Evolutionary conservation across 2,888 invertebrate species (phyloP).

Genomic region (Philonicus albiceps): DNA sequence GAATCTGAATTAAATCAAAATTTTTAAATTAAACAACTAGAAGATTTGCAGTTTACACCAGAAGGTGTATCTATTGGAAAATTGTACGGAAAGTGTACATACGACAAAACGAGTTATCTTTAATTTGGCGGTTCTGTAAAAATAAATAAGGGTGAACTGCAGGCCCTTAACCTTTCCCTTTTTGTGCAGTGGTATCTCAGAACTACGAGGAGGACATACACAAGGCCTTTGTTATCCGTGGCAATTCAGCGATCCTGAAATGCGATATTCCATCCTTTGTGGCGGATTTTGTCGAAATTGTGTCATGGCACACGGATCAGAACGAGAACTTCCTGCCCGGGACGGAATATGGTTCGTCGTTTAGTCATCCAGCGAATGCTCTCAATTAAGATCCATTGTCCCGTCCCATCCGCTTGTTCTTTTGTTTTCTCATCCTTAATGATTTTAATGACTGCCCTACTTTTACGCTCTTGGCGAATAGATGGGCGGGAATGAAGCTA

Average conservation of each 20-base stretch:
- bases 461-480: neutral
- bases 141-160: neutral
- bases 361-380: neutral
- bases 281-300: conserved; percentile 87
- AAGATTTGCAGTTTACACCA: too few relatives aligned
- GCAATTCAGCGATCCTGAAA: conserved; percentile 87
- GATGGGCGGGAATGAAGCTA: neutral
- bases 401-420: neutral
- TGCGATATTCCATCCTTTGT: conserved; percentile 93
- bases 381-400: neutral
- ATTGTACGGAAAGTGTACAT: too few relatives aligned
- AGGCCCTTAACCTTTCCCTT: neutral
- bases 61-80: too few relatives aligned
- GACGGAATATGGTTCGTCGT: conserved; percentile 62
- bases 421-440: neutral
- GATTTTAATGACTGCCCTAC: neutral
- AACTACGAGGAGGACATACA: conserved; percentile 91
- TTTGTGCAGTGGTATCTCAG: conserved; percentile 81
- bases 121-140: neutral
- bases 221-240: conserved; percentile 89
- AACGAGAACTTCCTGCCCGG: conserved; percentile 62
- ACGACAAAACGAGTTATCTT: neutral
- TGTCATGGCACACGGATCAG: conserved; percentile 84
- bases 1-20: too few relatives aligned
- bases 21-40: too few relatives aligned